phyloP scores from a whole-genome alignment of 2,888 invertebrate genomes.

The Amiota communis region DNA sequence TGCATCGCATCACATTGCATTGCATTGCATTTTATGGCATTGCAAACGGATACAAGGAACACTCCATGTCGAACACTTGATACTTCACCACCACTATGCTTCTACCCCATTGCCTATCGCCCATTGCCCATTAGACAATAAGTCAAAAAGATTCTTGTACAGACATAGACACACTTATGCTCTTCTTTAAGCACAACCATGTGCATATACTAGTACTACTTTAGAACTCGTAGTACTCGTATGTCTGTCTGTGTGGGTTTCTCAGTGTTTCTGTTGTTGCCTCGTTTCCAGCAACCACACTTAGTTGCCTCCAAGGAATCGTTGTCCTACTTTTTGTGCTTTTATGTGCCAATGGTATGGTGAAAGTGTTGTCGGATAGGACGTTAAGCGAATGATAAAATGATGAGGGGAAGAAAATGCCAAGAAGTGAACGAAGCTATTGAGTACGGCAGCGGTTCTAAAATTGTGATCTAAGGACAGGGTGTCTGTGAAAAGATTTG shows the following conservation, averaged over 20 bases:
- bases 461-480: too few species aligned
- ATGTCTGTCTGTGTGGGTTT: slow-evolving; percentile 40
- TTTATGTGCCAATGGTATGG: slow-evolving; percentile 16
- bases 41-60: slow-evolving; percentile 17
- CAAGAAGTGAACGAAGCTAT: too few species aligned
- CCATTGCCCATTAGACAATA: slow-evolving; percentile 39
- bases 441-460: too few species aligned
- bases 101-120: slow-evolving; percentile 14
- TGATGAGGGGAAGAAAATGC: too few species aligned
- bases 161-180: slow-evolving; percentile 1
- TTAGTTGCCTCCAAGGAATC: slow-evolving; percentile 34
- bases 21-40: slow-evolving; percentile 10
- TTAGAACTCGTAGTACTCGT: slow-evolving; percentile 6
- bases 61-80: background rate
- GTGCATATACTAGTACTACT: slow-evolving; percentile 31
- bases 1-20: slow-evolving; percentile 6
- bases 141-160: background rate
- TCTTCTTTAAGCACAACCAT: background rate
- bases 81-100: background rate
- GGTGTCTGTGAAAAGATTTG: too few species aligned
- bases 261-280: slow-evolving; percentile 48
- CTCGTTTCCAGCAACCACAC: background rate
- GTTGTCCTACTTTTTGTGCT: slow-evolving; percentile 34
- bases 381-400: too few species aligned
- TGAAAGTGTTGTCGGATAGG: too few species aligned